Conservation (phyloP, 2,797 vertebrate genomes). For the Stomatorhinus walkeri region DNA sequence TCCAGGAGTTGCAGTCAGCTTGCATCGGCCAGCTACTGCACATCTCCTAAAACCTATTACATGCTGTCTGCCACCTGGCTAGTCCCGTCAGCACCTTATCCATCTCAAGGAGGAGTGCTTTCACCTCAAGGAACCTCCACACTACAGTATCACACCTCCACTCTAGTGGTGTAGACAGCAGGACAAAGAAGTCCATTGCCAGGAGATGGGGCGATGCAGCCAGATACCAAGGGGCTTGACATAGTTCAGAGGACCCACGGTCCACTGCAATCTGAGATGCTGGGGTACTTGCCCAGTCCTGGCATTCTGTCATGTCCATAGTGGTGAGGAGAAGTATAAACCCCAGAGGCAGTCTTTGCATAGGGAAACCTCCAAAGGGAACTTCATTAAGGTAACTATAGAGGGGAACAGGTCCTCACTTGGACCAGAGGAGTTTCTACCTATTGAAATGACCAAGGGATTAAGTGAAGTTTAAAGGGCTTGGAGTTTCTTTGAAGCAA, state of each 20-base stretch:
- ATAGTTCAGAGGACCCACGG: not conserved
- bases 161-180: not conserved
- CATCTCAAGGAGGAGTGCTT: not conserved
- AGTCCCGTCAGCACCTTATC: not conserved
- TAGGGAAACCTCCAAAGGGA: not conserved
- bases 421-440: not conserved
- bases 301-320: not conserved
- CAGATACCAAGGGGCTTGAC: not conserved
- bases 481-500: not conserved
- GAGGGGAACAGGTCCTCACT: not conserved
- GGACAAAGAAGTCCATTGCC: not conserved
- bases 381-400: not conserved
- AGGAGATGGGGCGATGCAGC: not conserved
- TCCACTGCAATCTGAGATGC: not conserved
- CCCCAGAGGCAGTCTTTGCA: not conserved
- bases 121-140: not conserved
- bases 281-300: not conserved
- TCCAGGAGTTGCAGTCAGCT: not conserved
- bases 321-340: not conserved
- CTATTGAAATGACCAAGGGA: not conserved
- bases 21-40: not conserved
- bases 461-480: not conserved
- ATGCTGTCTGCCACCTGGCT: not conserved
- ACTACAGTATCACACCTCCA: not conserved
- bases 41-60: not conserved